phyloP scores from a whole-genome alignment of 2,113 vertebrate species.

The Acinonyx jubatus region DNA sequence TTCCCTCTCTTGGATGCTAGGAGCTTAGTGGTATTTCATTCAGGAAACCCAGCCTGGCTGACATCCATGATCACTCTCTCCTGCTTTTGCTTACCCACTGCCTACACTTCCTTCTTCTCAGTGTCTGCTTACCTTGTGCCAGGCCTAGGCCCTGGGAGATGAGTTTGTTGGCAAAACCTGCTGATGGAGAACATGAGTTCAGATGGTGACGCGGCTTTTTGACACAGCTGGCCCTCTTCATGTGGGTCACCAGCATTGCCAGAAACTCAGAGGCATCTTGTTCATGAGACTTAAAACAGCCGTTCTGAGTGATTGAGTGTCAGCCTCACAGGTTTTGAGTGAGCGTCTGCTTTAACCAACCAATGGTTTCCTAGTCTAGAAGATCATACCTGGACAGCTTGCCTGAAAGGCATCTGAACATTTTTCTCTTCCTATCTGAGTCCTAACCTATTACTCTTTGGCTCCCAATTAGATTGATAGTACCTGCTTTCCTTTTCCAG shows the following conservation, averaged over 20 bases:
- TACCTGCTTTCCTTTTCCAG: not conserved
- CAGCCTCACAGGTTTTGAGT: conserved; percentile 2
- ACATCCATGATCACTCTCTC: not conserved
- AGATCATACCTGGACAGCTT: not conserved
- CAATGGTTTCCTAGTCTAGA: not conserved
- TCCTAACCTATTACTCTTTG: not conserved
- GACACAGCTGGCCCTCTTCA: not conserved
- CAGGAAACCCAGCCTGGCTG: not conserved
- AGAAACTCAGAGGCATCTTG: conserved; percentile 21
- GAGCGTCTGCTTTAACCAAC: not conserved
- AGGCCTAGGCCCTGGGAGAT: not conserved
- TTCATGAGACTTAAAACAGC: conserved; percentile 39
- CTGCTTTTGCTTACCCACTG: not conserved
- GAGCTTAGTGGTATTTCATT: not conserved
- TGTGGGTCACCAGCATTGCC: not conserved
- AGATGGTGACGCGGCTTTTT: not conserved
- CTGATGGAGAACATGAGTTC: conserved; percentile 25
- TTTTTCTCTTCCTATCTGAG: not conserved
- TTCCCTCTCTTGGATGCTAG: not conserved
- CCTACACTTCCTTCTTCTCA: not conserved
- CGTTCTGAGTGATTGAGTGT: not conserved
- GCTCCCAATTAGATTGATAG: not conserved
- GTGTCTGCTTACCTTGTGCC: not conserved
- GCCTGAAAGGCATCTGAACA: not conserved
- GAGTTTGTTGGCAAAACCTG: conserved; percentile 4